phyloP scores from a whole-genome alignment of 2,113 vertebrate genomes.

The Silurus meridionalis region DNA sequence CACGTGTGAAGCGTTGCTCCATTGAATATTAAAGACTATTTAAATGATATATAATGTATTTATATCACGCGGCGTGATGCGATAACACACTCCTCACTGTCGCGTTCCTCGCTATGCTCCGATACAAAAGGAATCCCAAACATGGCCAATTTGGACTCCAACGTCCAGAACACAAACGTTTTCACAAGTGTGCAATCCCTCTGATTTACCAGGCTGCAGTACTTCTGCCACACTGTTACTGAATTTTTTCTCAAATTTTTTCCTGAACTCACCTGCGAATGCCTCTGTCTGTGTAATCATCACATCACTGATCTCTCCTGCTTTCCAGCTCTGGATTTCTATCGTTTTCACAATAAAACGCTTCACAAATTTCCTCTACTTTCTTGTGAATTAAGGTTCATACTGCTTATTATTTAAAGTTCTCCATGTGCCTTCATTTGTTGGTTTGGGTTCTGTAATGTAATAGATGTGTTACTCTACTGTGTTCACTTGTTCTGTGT shows the following conservation, averaged over 20 bases:
- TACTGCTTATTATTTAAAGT: background rate
- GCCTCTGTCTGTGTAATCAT: too few species aligned
- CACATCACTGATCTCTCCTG: background rate
- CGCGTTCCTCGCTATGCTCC: too few species aligned
- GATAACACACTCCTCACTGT: background rate
- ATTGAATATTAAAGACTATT: background rate
- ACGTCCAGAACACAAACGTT: too few species aligned
- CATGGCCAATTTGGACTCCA: too few species aligned
- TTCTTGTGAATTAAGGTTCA: background rate
- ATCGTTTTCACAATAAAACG: background rate
- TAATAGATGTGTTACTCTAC: background rate
- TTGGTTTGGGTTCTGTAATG: background rate
- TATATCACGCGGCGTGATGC: background rate
- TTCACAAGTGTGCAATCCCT: too few species aligned
- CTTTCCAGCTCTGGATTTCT: background rate
- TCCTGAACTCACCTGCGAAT: too few species aligned
- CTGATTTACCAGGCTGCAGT: too few species aligned
- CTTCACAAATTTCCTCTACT: background rate
- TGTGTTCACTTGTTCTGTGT: background rate
- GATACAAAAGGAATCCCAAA: too few species aligned
- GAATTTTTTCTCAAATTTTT: too few species aligned
- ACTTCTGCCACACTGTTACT: too few species aligned
- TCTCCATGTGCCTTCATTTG: background rate
- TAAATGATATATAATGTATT: too few species aligned
- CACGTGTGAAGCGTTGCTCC: background rate